Conservation (phyloP, 2,113 vertebrate genomes). For the Tringa solitaria region DNA sequence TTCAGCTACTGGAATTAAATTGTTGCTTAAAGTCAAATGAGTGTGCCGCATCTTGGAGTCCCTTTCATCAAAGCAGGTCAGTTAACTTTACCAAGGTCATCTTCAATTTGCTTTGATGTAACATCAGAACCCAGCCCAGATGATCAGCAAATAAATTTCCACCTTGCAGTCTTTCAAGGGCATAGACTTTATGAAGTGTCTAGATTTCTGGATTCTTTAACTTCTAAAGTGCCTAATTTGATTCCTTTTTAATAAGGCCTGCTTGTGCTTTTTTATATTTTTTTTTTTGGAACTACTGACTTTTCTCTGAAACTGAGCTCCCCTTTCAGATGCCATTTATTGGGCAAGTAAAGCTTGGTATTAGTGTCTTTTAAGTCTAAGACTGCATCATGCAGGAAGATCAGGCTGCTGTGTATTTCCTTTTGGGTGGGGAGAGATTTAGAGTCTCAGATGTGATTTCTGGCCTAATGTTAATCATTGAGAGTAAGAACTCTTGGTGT, state of each 20-base stretch:
- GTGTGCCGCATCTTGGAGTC: neutral
- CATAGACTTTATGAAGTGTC: neutral
- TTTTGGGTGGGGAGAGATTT: neutral
- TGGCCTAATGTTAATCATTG: neutral
- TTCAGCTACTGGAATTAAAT: neutral
- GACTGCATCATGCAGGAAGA: neutral
- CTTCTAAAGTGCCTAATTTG: neutral
- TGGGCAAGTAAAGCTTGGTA: neutral
- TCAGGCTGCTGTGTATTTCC: neutral
- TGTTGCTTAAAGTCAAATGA: neutral
- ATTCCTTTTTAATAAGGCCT: neutral
- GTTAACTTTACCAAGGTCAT: slow-evolving; percentile 2
- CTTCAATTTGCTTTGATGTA: neutral
- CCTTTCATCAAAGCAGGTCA: slow-evolving; percentile 12
- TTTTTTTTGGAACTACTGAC: neutral
- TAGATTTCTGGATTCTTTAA: neutral
- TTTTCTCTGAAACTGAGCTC: neutral
- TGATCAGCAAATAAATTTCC: neutral
- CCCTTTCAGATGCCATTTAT: neutral
- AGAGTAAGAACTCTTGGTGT: neutral
- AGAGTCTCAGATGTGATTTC: neutral
- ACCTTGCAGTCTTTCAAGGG: neutral
- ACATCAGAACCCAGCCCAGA: neutral
- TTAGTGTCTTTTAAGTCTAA: neutral
- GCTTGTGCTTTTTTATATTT: neutral